Base-by-base conservation (phyloP, 2,797 vertebrate genomes). In the Neosilurus mollespiculum region DNA sequence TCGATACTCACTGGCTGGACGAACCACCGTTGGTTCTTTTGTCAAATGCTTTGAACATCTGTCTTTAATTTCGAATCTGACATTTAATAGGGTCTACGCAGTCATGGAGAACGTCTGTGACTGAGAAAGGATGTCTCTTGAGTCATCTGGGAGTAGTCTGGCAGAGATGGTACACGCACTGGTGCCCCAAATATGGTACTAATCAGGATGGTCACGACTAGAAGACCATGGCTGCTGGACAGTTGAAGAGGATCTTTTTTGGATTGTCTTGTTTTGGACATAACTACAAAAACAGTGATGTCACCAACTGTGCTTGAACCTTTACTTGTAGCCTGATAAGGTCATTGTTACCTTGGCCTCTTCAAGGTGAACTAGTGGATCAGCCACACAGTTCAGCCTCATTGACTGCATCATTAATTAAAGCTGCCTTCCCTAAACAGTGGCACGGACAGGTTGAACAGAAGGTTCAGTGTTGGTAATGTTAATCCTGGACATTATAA, bases 351-450 rank as follows among this genome's bases (percentile, higher is more conserved):
- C 92, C 97, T 98, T 75, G 96, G 96, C 87, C 96, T 97, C 89
- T 98, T 98, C 78, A 96, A 96, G 90, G 94, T 98, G 87, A 96
- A 95, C 91, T 95, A 94, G 78, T 81, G 54, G 84, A 72, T 93
- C 54, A 12, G 69, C 26, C 5, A 15, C 34, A 67, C 71, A 73
- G 34, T 71, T 84, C 76, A 59, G 82, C 81, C 77, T 64, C 22
- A 66, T 18, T 79, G 72, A 87, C 83, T 71, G 67, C 71, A 78
- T 34, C 24, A 34, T 54, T 49, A 30, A 30, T 30, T 30, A 30
- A 30, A 30, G 66, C 81, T 85, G 75, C 83, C 78, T 85, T 61
- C 56, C 58, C 56, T 77, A 80, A 51, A 85, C 58, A 81, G 70
- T 73, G 80, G 80, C 79, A 79, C 43, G 11, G 67, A 26, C 85